Conservation (phyloP, 2,113 vertebrate genomes). For the Meleagris gallopavo region DNA sequence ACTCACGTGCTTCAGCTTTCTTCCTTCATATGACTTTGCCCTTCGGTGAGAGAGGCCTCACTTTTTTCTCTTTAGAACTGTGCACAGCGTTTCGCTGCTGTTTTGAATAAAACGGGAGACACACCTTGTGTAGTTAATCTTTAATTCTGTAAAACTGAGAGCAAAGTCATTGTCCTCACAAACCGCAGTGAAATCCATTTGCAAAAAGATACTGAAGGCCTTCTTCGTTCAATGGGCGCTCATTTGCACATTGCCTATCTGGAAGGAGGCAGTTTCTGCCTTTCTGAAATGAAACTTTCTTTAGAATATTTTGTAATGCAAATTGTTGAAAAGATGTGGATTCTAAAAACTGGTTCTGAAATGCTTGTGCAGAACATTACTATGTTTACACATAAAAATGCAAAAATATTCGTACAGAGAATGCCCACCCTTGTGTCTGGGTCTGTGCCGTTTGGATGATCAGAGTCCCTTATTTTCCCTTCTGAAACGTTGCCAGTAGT, state of each 20-base stretch:
- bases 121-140: background rate
- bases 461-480: background rate
- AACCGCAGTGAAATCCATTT: constrained; percentile 42
- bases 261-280: background rate
- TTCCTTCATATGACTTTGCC: background rate
- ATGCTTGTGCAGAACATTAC: background rate
- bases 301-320: constrained; percentile 27
- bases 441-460: background rate
- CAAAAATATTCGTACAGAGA: background rate
- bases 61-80: background rate
- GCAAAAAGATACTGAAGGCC: constrained; percentile 29
- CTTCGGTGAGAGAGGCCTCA: background rate
- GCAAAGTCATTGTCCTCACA: constrained; percentile 35
- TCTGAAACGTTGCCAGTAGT: background rate
- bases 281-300: background rate
- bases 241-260: background rate
- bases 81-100: background rate
- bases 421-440: background rate
- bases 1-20: background rate
- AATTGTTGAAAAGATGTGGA: background rate
- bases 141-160: constrained; percentile 47
- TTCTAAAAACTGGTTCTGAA: background rate
- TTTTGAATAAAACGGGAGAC: background rate
- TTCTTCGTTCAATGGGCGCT: background rate
- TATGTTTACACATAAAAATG: background rate